Percentiles rank a stretch among this genome's conserved stretches.
Conservation (phyloP, 2,888 invertebrate species). For the Drosophila antonietae region DNA sequence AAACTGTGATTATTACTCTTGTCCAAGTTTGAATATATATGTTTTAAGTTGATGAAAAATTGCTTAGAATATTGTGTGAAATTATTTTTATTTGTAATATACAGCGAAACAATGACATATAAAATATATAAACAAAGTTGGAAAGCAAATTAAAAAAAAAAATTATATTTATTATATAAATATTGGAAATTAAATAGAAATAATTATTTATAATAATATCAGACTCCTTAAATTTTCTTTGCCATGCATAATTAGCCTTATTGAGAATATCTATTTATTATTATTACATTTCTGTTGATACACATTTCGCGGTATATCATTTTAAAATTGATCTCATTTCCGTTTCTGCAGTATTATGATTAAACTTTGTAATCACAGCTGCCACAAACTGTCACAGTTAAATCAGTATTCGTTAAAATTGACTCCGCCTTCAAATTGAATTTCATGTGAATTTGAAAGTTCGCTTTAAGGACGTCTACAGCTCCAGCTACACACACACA, state of each 20-base stretch:
- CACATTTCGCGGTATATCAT: too few relatives aligned
- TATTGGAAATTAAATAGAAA: too few relatives aligned
- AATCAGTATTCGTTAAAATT: slow-evolving; percentile 9
- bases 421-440: slow-evolving; percentile 25
- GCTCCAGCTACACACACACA: slow-evolving; percentile 21
- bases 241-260: too few relatives aligned
- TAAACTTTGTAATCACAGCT: background rate
- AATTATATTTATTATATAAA: too few relatives aligned
- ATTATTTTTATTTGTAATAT: background rate
- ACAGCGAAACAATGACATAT: background rate
- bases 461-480: slow-evolving; percentile 36
- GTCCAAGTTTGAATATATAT: background rate
- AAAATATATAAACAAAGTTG: background rate
- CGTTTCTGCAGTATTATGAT: background rate
- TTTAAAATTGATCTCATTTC: background rate
- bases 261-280: too few relatives aligned
- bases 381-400: slow-evolving; percentile 5
- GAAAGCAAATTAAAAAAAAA: too few relatives aligned
- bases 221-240: too few relatives aligned
- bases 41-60: slow-evolving; percentile 7
- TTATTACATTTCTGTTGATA: too few relatives aligned
- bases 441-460: slow-evolving; percentile 22
- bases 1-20: slow-evolving; percentile 35
- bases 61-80: slow-evolving; percentile 6
- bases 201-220: too few relatives aligned